phyloP scores from a whole-genome alignment of 2,797 vertebrate species.

The Scolopax rusticola region DNA sequence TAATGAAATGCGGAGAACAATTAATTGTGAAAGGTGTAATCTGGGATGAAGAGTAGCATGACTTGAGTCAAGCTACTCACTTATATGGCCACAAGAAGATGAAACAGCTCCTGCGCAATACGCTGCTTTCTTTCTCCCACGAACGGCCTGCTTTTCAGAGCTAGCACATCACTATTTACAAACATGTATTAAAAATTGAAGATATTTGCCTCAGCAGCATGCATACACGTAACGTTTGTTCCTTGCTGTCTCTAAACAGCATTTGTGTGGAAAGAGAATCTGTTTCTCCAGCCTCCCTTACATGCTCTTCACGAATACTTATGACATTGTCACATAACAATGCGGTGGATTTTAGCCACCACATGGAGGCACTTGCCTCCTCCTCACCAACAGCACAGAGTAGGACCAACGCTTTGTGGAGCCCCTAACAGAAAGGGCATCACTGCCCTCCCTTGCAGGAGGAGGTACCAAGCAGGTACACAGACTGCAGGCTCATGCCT shows the following conservation, averaged over 20 bases:
- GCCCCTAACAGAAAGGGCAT: not conserved
- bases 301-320: not conserved
- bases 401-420: accelerated
- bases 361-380: not conserved
- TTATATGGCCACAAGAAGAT: not conserved
- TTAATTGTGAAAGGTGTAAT: not conserved
- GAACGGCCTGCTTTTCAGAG: not conserved
- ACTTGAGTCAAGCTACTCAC: not conserved
- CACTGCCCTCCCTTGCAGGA: not conserved
- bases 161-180: not conserved
- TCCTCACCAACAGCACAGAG: not conserved
- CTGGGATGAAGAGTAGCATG: not conserved
- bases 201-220: not conserved
- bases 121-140: not conserved
- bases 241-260: not conserved
- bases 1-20: not conserved
- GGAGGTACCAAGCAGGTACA: not conserved
- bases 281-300: not conserved
- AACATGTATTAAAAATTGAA: not conserved
- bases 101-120: not conserved
- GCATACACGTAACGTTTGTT: not conserved
- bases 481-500: not conserved
- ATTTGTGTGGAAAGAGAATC: not conserved
- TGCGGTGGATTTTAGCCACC: not conserved
- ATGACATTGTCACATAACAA: not conserved